Evolutionary conservation across 2,888 invertebrate genomes (phyloP), one percentile per base, ranked within the genome.

Genomic region (Drosophila stalkeri): DNA sequence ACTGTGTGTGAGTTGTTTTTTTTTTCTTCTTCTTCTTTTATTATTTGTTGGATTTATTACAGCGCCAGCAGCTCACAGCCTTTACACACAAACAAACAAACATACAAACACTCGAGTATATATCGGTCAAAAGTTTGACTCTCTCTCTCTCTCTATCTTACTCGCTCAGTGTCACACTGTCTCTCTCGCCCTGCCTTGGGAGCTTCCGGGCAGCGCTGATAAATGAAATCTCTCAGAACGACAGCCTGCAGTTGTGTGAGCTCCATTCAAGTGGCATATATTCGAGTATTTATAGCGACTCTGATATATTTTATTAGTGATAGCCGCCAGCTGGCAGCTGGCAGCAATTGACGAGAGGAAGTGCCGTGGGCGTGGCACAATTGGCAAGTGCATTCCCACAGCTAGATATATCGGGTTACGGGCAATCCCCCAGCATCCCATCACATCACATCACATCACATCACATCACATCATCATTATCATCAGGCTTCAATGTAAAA

Each of bases 61-160:
- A 47, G 47, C 67, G 61, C 63, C 71, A 47, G 65, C 71, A 63
- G 63, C 41, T 27, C 55, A 44, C 59, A 60, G 72, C 12, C 60
- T 51, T 33, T 43, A 33, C 43, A 31, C 9, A 18, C 51, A 31
- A 33, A 35, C 14, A 31, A 33, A 35, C 14, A 20, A n/a, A 27
- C 16, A 47, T 7, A 27, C 18, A 47, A 6, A 37, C 9, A 55
- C 47, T n/a, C 55, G 11, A 16, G 39, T 54, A 57, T 64, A 41
- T 57, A 79, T 85, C 85, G 89, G 85, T 85, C 85, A 90, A 86
- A 86, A 86, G 86, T 88, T 84, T 82, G 64, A 52, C 56, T 54
- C 11, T 16, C 14, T 12, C 41, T 41, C n/a, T 8, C 12, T 11
- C 27, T 0, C 55, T 18, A 18, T 18, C 39, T n/a, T 20, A 33